phyloP scores from a whole-genome alignment of 2,797 vertebrate genomes.

The Meriones psammophilus region DNA sequence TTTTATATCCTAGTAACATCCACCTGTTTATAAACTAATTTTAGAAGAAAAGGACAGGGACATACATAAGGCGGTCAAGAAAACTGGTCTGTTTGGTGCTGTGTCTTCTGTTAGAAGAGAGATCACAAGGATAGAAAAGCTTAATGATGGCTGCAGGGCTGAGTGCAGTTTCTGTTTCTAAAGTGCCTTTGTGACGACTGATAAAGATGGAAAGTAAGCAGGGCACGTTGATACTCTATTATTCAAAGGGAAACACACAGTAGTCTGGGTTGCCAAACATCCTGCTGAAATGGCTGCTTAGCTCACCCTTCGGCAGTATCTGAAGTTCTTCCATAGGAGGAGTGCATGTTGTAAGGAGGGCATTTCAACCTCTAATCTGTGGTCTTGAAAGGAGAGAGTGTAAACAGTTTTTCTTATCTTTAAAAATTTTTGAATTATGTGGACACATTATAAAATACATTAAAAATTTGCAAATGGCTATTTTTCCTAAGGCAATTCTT shows the following conservation, averaged over 20 bases:
- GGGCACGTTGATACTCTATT: background rate
- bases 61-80: slow-evolving; percentile 16
- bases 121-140: slow-evolving; percentile 10
- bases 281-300: background rate
- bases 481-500: slow-evolving; percentile 77
- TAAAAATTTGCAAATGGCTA: slow-evolving; percentile 73
- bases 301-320: slow-evolving; percentile 1
- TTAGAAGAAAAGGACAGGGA: slow-evolving; percentile 41
- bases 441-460: slow-evolving; percentile 58
- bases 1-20: slow-evolving; percentile 23
- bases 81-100: slow-evolving; percentile 4
- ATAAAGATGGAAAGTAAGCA: slow-evolving; percentile 31
- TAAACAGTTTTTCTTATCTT: slow-evolving; percentile 57
- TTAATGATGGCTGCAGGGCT: background rate
- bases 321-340: slow-evolving; percentile 1
- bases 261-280: slow-evolving; percentile 25
- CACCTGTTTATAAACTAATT: slow-evolving; percentile 35
- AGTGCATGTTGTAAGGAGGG: background rate
- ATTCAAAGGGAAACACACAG: background rate
- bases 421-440: slow-evolving; percentile 44
- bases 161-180: background rate
- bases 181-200: background rate
- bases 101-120: slow-evolving; percentile 2
- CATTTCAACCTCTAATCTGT: slow-evolving; percentile 40
- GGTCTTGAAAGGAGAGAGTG: slow-evolving; percentile 50